phyloP scores from a whole-genome alignment of 2,797 vertebrate genomes.

The Etheostoma nigrum region DNA sequence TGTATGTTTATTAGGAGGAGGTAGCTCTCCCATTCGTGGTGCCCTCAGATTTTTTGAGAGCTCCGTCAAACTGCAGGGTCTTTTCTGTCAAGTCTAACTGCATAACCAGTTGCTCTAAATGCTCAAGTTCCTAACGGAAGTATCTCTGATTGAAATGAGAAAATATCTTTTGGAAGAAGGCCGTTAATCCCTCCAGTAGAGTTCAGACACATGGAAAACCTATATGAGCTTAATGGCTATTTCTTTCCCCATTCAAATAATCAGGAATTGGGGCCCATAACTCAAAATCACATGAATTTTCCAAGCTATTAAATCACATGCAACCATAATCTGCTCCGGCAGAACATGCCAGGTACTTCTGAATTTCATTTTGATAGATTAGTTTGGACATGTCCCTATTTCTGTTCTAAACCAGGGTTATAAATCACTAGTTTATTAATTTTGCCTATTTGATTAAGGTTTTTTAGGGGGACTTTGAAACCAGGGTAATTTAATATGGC shows the following conservation, averaged over 20 bases:
- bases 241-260: background rate
- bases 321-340: background rate
- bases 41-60: background rate
- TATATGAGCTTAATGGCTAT: background rate
- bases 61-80: background rate
- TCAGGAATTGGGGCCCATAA: no score
- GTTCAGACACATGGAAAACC: background rate
- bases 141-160: background rate
- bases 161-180: background rate
- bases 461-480: no score
- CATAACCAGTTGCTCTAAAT: background rate
- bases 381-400: background rate
- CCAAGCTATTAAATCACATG: background rate
- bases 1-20: no score
- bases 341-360: background rate
- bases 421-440: background rate
- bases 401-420: background rate
- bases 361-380: no score
- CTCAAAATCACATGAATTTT: background rate
- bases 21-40: no score
- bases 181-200: background rate
- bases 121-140: background rate
- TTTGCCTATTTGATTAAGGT: no score
- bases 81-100: background rate
- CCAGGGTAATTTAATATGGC: no score